Percentiles rank a stretch among this genome's conserved stretches.
These are phyloP conservation scores for Maniola hyperantus DNA, from an alignment of 2,888 invertebrate genomes.

Conservation along the genomic window DNA sequence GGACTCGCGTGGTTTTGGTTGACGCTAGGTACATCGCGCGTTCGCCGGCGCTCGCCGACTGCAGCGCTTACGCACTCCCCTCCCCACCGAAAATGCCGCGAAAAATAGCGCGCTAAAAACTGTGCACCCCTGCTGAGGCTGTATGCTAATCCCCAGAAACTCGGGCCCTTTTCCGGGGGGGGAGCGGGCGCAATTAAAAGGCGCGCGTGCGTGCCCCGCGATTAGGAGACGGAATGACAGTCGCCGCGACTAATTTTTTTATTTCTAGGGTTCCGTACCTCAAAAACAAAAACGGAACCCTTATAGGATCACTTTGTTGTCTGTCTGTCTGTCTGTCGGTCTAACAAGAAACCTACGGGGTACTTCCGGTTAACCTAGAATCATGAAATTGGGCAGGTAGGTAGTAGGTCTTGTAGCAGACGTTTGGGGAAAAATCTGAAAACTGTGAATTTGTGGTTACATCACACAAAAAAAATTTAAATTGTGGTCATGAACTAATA, in stretches of 20 bases:
- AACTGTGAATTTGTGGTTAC: no score
- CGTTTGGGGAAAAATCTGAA: no score
- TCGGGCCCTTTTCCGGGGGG: constrained; percentile 76
- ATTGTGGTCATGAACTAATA: no score
- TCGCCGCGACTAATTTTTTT: constrained; percentile 70
- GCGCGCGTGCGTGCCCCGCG: constrained; percentile 81
- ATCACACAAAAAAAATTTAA: no score
- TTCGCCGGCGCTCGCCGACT: constrained; percentile 76
- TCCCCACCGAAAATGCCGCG: constrained; percentile 62
- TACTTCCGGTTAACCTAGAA: no score
- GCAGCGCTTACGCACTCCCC: constrained; percentile 71
- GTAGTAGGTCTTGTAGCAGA: no score
- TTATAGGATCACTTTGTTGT: no score
- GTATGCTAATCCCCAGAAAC: constrained; percentile 80
- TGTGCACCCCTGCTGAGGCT: constrained; percentile 74
- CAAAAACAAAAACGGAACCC: no score
- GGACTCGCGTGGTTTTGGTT: constrained; percentile 44
- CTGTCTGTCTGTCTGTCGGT: no score
- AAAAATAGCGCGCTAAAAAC: constrained; percentile 77
- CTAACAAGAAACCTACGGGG: no score
- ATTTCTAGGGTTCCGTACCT: no score
- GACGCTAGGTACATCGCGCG: constrained; percentile 66
- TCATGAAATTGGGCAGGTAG: no score
- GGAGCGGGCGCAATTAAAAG: constrained; percentile 80
- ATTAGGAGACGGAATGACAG: constrained; percentile 78